phyloP scores from a whole-genome alignment of 2,113 vertebrate species.

The Himantopus leucocephalus region DNA sequence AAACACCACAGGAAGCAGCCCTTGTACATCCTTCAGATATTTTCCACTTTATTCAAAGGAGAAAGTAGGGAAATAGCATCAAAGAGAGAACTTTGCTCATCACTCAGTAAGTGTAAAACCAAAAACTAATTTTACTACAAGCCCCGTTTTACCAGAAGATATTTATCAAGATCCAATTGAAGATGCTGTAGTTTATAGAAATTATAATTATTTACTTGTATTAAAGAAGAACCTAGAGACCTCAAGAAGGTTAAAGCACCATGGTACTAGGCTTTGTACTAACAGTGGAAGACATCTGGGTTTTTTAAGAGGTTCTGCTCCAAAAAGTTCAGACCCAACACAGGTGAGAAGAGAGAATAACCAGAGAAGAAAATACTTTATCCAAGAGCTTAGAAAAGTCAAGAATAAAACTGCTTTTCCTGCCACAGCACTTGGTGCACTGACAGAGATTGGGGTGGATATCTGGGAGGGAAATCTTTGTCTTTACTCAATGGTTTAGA shows the following conservation, averaged over 20 bases:
- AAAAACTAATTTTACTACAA: neutral
- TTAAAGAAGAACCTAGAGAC: neutral
- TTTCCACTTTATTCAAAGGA: neutral
- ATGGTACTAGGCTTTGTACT: neutral
- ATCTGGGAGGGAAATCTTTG: neutral
- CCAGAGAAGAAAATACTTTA: neutral
- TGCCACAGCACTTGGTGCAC: neutral
- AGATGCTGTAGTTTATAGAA: neutral
- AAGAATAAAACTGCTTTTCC: neutral
- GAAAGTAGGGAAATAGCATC: neutral
- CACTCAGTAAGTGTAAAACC: neutral
- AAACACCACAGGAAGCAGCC: neutral
- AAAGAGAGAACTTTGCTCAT: neutral
- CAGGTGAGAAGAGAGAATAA: neutral
- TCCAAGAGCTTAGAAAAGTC: neutral
- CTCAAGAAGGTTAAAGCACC: neutral
- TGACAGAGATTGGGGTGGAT: rapidly evolving
- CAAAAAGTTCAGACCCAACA: neutral
- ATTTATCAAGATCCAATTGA: neutral
- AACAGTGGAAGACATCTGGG: neutral
- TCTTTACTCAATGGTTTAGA: neutral
- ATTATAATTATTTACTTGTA: neutral
- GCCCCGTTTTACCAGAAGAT: neutral
- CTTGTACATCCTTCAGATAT: neutral
- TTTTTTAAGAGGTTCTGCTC: neutral